Conservation (phyloP, 2,113 vertebrate species). For the Polyodon spathula region DNA sequence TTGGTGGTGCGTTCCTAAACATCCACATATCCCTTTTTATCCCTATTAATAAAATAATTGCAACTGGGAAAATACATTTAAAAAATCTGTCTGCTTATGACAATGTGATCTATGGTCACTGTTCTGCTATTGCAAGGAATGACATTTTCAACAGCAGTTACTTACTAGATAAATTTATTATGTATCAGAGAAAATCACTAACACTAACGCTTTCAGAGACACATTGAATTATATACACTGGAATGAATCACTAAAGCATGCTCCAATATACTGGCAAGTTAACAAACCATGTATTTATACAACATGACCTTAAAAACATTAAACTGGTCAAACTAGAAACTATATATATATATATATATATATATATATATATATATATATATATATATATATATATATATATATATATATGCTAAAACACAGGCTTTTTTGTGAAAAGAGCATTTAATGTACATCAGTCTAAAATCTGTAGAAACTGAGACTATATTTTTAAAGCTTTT, state of each 20-base stretch:
- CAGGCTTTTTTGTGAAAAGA: too few species aligned
- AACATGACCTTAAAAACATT: too few species aligned
- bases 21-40: conserved; percentile 64
- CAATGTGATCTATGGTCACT: conserved; percentile 56
- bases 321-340: too few species aligned
- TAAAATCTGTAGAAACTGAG: too few species aligned
- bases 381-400: too few species aligned
- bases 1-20: conserved; percentile 60
- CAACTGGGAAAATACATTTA: conserved; percentile 47
- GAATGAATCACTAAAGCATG: not conserved
- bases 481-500: too few species aligned
- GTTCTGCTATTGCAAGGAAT: conserved; percentile 32
- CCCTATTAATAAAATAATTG: conserved; percentile 69
- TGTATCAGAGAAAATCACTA: conserved; percentile 53
- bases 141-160: conserved; percentile 57
- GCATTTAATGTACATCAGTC: too few species aligned
- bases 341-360: too few species aligned
- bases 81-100: conserved; percentile 59
- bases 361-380: too few species aligned
- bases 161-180: conserved; percentile 58
- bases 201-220: conserved; percentile 50
- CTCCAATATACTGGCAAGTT: not conserved
- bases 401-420: too few species aligned
- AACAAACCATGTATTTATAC: not conserved
- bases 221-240: conserved; percentile 3